Base-by-base conservation (phyloP, 2,113 vertebrate genomes). In the Oophaga pumilio region DNA sequence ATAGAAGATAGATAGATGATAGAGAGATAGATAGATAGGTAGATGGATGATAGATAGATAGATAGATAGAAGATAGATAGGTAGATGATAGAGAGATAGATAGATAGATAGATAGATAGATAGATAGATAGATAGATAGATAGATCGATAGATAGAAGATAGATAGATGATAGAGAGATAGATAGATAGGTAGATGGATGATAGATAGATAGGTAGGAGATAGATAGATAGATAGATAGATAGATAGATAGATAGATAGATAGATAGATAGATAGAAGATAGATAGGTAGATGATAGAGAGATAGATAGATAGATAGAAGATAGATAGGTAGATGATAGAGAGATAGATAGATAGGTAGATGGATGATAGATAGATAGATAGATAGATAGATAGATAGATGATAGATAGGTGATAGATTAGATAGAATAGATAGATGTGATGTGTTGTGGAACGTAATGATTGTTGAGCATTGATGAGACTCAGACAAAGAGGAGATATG, bases 111-210 rank as follows among this genome's bases (percentile, higher is more conserved):
- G 33, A 22, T 5, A 22, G 60, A 62, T 62, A 62, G 60, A 62
- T 62, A 62, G 60, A 62, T 62, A 62, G 60, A 62, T 68, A 68
- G 64, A 68, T 68, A 68, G 64, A 68, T 66, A 24, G 62, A 66
- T 66, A 66, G 62, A 66, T 66, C n/a, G 62, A 66, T 66, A 66
- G 62, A 66, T 66, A 66, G 62, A 66, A 66, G 62, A 66, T 66
- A 66, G 22, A 66, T 24, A 66, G 62, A 66, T 66, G n/a, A 66
- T 66, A 66, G 62, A 66, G n/a, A 66, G 62, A 66, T 66, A 66
- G 22, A 66, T 24, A 66, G 62, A 66, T 66, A 62, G 18, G 20
- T 59, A 59, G 60, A 62, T 24, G n/a, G 8, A 56, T 56, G 18
- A 62, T 59, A 59, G 60, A 62, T 24, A 66, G 8, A 56, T 56